These are phyloP conservation scores for Danaus chrysippus DNA, from an alignment of 2,888 invertebrate genomes.

Conservation along the genomic window DNA sequence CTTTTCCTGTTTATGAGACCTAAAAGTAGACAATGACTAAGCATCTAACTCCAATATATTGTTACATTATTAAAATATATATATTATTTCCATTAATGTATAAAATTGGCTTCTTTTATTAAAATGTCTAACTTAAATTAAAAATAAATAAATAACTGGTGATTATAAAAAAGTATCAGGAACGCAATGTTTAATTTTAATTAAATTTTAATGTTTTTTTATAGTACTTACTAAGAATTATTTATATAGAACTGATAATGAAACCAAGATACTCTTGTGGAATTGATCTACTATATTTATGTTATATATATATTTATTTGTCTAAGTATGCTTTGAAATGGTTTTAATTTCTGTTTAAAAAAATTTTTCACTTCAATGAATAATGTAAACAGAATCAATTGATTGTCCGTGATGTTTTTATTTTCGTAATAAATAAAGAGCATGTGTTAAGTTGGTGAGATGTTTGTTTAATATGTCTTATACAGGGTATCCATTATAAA, in stretches of 20 bases:
- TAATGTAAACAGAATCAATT: too few species aligned
- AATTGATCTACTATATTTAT: background rate
- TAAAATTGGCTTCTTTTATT: too few species aligned
- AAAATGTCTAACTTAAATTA: background rate
- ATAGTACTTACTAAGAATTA: conserved; percentile 27
- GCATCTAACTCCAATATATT: conserved; percentile 1
- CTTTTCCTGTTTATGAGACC: conserved; percentile 46
- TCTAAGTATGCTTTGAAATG: too few species aligned
- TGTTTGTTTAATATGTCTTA: background rate
- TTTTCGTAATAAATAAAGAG: background rate
- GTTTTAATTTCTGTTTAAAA: too few species aligned
- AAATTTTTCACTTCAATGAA: too few species aligned
- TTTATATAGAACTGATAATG: conserved; percentile 37
- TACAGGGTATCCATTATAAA: background rate
- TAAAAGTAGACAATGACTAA: conserved; percentile 22
- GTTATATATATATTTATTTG: too few species aligned
- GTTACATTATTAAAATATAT: background rate
- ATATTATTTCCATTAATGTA: too few species aligned
- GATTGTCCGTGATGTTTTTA: background rate
- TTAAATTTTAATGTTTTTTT: conserved; percentile 16
- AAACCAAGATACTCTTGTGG: conserved; percentile 14
- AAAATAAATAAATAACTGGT: background rate
- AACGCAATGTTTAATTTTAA: conserved; percentile 47
- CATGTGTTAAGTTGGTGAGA: background rate
- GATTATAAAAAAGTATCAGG: conserved; percentile 44